Evolutionary conservation across 1,140 invertebrate species (phyloP).

Genomic region (Drosophila triauraria): DNA sequence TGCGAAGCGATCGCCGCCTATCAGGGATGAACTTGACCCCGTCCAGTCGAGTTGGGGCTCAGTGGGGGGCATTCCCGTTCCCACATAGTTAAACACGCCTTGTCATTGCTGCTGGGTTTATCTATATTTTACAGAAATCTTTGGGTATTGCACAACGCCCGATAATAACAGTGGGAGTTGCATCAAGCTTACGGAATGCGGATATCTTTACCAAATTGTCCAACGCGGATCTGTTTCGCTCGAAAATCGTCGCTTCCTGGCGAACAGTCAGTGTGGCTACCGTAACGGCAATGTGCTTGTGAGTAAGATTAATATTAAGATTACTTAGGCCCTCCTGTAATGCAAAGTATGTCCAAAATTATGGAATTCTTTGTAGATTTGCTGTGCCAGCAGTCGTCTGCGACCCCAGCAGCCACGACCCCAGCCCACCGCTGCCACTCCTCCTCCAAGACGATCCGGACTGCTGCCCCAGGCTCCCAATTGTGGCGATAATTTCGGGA

Average conservation of each 20-base stretch:
- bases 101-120: conserved; percentile 16
- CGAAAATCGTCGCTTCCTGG: conserved; percentile 34
- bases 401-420: conserved; percentile 29
- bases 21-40: conserved; percentile 73
- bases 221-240: conserved; percentile 19
- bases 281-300: conserved; percentile 59
- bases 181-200: conserved; percentile 55
- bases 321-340: neutral
- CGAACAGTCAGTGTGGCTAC: conserved; percentile 65
- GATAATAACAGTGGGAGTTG: conserved; percentile 47
- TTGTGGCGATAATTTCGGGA: conserved; percentile 81
- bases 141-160: conserved; percentile 65
- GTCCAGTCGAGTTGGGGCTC: conserved; percentile 18
- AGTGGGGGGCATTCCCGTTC: conserved; percentile 28
- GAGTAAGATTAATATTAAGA: conserved; percentile 15
- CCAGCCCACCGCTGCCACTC: conserved; percentile 1
- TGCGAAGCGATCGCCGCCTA: conserved; percentile 48
- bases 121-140: conserved; percentile 46
- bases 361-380: conserved; percentile 42
- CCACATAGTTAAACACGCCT: conserved; percentile 5
- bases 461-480: conserved; percentile 59
- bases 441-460: conserved; percentile 1
- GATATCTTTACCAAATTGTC: conserved; percentile 55
- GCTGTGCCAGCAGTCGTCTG: conserved; percentile 57
- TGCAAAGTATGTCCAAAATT: no score